These are phyloP conservation scores for Tyto alba DNA, from an alignment of 2,113 vertebrate genomes.

Conservation along the genomic window DNA sequence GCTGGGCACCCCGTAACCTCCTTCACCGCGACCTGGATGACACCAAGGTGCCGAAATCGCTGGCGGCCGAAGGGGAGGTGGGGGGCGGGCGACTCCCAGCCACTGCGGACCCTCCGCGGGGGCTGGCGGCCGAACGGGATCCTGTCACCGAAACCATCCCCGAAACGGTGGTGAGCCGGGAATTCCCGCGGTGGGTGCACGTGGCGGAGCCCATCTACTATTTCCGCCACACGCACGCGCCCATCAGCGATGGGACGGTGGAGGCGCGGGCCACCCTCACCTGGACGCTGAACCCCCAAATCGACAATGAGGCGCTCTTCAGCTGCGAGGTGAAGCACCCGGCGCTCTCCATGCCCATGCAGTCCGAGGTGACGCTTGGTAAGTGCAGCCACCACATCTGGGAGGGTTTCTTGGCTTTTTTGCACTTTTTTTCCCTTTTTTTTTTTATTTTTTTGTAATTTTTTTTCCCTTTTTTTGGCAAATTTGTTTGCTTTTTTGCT, in stretches of 20 bases:
- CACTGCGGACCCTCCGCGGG: conserved; percentile 72
- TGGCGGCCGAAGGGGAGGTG: conserved; percentile 72
- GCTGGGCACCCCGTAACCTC: conserved; percentile 70
- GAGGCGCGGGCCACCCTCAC: conserved; percentile 88
- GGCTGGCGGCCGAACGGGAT: conserved; percentile 69
- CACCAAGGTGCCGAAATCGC: conserved; percentile 82
- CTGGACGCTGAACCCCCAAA: conserved; percentile 91
- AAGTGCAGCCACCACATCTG: not conserved
- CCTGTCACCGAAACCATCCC: conserved; percentile 82
- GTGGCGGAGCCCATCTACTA: conserved; percentile 85
- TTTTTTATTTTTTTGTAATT: no score
- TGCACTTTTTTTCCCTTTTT: accelerated
- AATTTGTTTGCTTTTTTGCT: accelerated
- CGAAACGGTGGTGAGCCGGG: conserved; percentile 89
- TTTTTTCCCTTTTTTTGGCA: not conserved
- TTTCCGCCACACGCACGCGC: conserved; percentile 78
- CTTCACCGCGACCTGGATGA: conserved; percentile 84
- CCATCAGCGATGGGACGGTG: conserved; percentile 80
- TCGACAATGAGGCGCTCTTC: conserved; percentile 92
- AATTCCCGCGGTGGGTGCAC: conserved; percentile 94
- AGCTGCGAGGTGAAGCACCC: conserved; percentile 96
- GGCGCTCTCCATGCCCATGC: conserved; percentile 94
- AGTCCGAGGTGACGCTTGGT: conserved; percentile 90
- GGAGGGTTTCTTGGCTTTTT: accelerated
- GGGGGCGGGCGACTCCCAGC: conserved; percentile 41